Percentiles rank a stretch among this genome's conserved stretches.
Conservation (phyloP, 2,888 invertebrate species). For the Chymomyza fuscimana region DNA sequence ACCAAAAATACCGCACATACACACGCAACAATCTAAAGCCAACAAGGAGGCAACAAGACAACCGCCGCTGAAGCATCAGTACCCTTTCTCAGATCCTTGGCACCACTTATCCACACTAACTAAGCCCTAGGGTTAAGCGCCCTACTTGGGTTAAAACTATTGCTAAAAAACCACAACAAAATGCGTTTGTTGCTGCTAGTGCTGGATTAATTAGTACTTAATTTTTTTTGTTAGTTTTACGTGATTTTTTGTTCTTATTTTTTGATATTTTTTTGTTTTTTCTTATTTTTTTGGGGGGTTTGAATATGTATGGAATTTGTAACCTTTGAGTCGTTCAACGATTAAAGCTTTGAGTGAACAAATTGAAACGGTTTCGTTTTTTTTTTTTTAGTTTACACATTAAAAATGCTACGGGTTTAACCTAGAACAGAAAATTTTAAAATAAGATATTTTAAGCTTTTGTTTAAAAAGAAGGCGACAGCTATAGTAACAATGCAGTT, state of each 20-base stretch:
- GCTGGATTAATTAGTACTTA: too few species aligned
- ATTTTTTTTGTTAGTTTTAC: too few species aligned
- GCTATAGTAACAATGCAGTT: slow-evolving; percentile 42
- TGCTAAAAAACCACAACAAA: too few species aligned
- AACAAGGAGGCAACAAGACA: background rate
- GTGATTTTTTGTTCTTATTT: background rate
- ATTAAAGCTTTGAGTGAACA: slow-evolving; percentile 71
- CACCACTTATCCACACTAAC: slow-evolving; percentile 35
- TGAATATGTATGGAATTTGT: slow-evolving; percentile 47
- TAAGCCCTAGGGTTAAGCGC: background rate
- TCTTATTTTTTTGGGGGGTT: slow-evolving; percentile 21
- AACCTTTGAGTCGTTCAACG: slow-evolving; percentile 72
- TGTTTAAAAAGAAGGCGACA: slow-evolving; percentile 1
- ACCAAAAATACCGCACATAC: slow-evolving; percentile 16
- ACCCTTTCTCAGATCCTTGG: background rate
- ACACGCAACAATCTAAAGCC: background rate
- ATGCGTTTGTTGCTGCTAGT: too few species aligned
- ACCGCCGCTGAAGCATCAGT: background rate
- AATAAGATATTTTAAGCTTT: background rate
- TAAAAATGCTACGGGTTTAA: background rate
- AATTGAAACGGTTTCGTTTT: slow-evolving; percentile 25
- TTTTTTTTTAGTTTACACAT: background rate
- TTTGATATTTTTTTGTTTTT: slow-evolving; percentile 7
- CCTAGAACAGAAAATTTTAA: background rate
- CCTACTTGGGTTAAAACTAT: background rate